Evolutionary conservation across 2,888 invertebrate genomes (phyloP), one percentile per base, ranked within the genome.

Genomic region (Tortrix viridana): DNA sequence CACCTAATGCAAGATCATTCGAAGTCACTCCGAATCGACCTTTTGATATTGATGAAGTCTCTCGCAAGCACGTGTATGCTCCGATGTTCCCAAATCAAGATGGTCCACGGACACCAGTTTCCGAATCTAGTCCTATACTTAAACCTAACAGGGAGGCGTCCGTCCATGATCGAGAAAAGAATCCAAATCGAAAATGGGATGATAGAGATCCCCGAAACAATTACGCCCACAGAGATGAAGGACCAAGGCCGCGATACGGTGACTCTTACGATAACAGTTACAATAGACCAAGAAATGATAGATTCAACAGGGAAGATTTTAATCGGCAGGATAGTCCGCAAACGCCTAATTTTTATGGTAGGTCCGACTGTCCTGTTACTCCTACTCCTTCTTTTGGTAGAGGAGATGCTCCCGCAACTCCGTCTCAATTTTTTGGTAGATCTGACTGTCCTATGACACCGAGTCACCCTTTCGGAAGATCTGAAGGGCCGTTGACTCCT

Each of bases 11-110:
- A 26, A 77, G 81, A 65, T 65, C 79, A 4, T 84, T 73, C 60
- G 84, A 85, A 66, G 77, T 82, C 75, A 82, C 84, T 44, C 80
- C 73, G 38, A 79, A 74, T 54, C 74, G 79, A 48, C 65, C 75
- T 26, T 80, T 83, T 70, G 86, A 88, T 22, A 65, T 71, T 14
- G 85, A 84, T 52, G 75, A 77, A 43, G 71, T 69, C 5, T 64
- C 43, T 32, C 71, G 69, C n/a, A 84, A 84, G 69, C 88, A 89
- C 67, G 86, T 89, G 14, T 90, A 89, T 67, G 80, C 88, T 7
- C 85, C 89, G 12, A 73, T 78, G 46, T 81, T 84, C 69, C 61
- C 76, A 49, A 37, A 58, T 56, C 67, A 64, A 60, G 84, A 86
- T 26, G 65, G 66, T 47, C 71, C 55, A 85, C 83, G 67, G 16